Conservation (phyloP, 1,140 invertebrate genomes). For the Diploscapter pachys region DNA sequence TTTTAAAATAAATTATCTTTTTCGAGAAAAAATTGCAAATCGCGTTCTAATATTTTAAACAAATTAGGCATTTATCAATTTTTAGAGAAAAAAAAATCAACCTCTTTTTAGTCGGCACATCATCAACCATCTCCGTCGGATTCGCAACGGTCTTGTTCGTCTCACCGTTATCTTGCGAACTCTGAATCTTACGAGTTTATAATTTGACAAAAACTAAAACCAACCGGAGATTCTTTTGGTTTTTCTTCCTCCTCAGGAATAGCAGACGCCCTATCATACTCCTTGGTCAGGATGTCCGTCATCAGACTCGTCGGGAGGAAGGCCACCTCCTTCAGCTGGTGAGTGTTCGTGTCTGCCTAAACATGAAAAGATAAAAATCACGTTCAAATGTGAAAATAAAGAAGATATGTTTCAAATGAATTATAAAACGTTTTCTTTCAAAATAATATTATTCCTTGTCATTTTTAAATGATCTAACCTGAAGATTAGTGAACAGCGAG, state of each 20-base stretch:
- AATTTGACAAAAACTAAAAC: neutral
- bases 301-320: constrained; percentile 45
- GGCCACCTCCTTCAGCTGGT: constrained; percentile 33
- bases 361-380: neutral
- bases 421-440: neutral
- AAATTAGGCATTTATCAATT: neutral
- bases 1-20: neutral
- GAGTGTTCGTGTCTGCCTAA: constrained; percentile 23
- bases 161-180: constrained; percentile 3
- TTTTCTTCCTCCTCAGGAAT: constrained; percentile 11
- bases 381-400: too few species aligned
- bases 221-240: neutral
- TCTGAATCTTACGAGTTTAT: neutral
- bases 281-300: constrained; percentile 34
- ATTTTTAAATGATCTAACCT: constrained; percentile 28
- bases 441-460: neutral
- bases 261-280: constrained; percentile 9
- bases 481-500: constrained; percentile 30
- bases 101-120: neutral
- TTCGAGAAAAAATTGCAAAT: too few species aligned
- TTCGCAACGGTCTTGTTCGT: constrained; percentile 3
- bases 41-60: too few species aligned
- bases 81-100: neutral
- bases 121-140: neutral
- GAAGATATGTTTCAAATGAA: constrained; percentile 16